A percentile compares a stretch with the other conserved stretches of the same genome.
Evolutionary conservation across 2,888 invertebrate species (phyloP).

Genomic region (Brachyptera risi): DNA sequence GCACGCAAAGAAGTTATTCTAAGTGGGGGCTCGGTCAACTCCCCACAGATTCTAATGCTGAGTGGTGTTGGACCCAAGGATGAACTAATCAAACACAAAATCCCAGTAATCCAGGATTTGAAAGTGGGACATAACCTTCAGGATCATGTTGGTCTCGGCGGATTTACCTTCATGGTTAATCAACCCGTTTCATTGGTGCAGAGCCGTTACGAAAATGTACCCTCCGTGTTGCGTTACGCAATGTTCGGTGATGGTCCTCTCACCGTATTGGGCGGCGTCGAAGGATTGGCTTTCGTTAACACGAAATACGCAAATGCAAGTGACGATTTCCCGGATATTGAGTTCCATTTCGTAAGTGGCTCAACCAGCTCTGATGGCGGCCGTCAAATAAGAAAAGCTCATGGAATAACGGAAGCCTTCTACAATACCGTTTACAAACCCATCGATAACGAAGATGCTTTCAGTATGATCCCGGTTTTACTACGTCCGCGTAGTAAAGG

Average conservation of each 20-base stretch:
- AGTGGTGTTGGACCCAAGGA: conserved; percentile 77
- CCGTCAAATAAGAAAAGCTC: conserved; percentile 71
- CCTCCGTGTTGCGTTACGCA: conserved; percentile 78
- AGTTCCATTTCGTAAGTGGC: conserved; percentile 84
- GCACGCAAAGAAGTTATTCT: conserved; percentile 85
- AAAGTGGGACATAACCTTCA: conserved; percentile 80
- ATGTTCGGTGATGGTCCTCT: conserved; percentile 78
- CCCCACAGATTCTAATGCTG: conserved; percentile 90
- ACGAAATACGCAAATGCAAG: conserved; percentile 66
- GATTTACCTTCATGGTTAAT: conserved; percentile 76
- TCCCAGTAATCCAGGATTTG: conserved; percentile 75
- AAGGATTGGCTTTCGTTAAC: conserved; percentile 48
- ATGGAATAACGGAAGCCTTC: conserved; percentile 66
- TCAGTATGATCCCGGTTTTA: conserved; percentile 80
- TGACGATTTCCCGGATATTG: conserved; percentile 83
- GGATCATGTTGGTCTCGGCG: conserved; percentile 84
- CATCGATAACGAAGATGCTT: conserved; percentile 71
- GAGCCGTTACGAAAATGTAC: conserved; percentile 70
- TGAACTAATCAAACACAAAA: conserved; percentile 62
- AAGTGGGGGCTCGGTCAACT: conserved; percentile 87
- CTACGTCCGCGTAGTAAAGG: conserved; percentile 83
- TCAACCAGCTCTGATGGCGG: conserved; percentile 85
- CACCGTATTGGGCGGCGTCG: conserved; percentile 84
- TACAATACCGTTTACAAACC: conserved; percentile 70
- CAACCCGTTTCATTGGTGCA: conserved; percentile 75